These are phyloP conservation scores for Troglohyphantes excavatus DNA, from an alignment of 2,888 invertebrate genomes.

Conservation along the genomic window DNA sequence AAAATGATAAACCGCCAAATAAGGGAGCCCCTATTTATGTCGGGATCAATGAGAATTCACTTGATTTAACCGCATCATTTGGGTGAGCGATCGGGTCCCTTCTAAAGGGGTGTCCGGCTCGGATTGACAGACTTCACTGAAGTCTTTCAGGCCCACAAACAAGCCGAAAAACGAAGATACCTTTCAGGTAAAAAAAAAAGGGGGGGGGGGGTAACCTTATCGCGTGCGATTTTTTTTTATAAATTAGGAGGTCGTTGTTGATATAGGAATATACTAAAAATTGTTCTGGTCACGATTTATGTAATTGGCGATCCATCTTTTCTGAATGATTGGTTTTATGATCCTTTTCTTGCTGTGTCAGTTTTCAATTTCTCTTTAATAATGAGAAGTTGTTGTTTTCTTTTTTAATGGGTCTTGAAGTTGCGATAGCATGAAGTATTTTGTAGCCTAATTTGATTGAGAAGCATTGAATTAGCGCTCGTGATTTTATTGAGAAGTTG, in stretches of 20 bases:
- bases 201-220: neutral
- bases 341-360: neutral
- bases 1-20: constrained; percentile 7
- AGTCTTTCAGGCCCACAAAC: constrained; percentile 7
- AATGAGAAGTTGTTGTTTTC: neutral
- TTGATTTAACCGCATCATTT: constrained; percentile 45
- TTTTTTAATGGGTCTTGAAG: no score
- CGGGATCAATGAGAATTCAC: constrained; percentile 14
- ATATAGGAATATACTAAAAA: constrained; percentile 9
- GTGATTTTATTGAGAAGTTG: no score
- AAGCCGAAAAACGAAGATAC: neutral
- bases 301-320: constrained; percentile 10
- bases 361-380: neutral
- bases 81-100: constrained; percentile 33
- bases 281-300: neutral
- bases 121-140: constrained; percentile 15
- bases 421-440: no score
- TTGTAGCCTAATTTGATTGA: no score
- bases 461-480: no score
- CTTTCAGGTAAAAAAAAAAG: neutral
- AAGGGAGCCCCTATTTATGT: neutral
- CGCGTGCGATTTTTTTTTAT: constrained; percentile 13
- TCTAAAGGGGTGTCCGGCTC: constrained; percentile 6
- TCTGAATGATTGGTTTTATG: constrained; percentile 1
- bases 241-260: neutral